Conservation (phyloP, 1,140 invertebrate species). For the Zaprionus inermis region DNA sequence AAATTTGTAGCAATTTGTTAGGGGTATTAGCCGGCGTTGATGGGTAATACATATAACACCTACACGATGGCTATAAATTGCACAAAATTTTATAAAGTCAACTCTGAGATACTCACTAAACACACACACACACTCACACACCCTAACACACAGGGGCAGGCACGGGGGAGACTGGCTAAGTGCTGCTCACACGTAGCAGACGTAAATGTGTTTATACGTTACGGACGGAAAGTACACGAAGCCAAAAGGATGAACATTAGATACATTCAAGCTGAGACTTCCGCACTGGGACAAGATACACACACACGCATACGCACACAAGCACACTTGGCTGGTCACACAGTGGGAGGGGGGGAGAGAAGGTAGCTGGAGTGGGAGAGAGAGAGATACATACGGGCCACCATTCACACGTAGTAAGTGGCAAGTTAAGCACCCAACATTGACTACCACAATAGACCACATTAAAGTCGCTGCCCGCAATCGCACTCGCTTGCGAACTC, state of each 20-base stretch:
- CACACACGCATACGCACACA: constrained; percentile 16
- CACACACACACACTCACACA: constrained; percentile 19
- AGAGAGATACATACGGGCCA: constrained; percentile 1
- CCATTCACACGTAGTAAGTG: constrained; percentile 58
- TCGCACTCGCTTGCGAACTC: neutral
- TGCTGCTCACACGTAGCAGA: constrained; percentile 75
- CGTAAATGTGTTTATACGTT: constrained; percentile 75
- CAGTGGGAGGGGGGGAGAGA: neutral
- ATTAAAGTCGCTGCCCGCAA: constrained; percentile 60
- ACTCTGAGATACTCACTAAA: constrained; percentile 45
- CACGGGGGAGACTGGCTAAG: constrained; percentile 58
- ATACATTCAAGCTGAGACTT: constrained; percentile 78
- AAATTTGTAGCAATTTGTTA: constrained; percentile 80
- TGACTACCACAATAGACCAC: constrained; percentile 80
- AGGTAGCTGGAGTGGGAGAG: neutral
- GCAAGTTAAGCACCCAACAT: constrained; percentile 77
- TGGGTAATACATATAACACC: constrained; percentile 66
- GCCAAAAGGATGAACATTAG: constrained; percentile 80
- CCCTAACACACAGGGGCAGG: neutral
- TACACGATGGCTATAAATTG: constrained; percentile 76
- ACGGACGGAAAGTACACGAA: constrained; percentile 62
- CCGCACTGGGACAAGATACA: constrained; percentile 47
- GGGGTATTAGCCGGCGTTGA: constrained; percentile 72
- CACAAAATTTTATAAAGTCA: constrained; percentile 82
- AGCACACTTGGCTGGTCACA: constrained; percentile 24